Base-by-base conservation (phyloP, 2,888 invertebrate species). In the Drosophila melanosoma region DNA sequence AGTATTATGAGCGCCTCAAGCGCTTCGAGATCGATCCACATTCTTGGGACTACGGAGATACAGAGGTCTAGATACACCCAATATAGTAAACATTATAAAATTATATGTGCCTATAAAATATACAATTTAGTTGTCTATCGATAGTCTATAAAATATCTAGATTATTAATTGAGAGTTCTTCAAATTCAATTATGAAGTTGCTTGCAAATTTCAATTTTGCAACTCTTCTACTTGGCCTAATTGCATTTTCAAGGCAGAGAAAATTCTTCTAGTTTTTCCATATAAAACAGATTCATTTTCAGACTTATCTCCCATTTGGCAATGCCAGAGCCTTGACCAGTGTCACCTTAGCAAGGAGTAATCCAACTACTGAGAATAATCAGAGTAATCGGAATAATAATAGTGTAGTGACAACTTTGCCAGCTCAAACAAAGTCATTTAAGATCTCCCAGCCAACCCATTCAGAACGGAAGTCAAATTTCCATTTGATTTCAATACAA, bases 21-120 rank as follows among this genome's bases (percentile, higher is more conserved):
- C 81, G 79, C 0, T 83, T 67, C 32, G 82, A 83, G 35, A 98
- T 98, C 94, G 98, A 83, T 69, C 77, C 77, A 0, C 77, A 74
- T 12, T 52, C 35, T 20, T 76, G 64, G 69, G 76, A 80, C 10
- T 75, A 75, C 40, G 6, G n/a, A 6, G 8, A 52, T 2, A 10
- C 57, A 2, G 51, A 32, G 7, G 20, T 42, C 7, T 71, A 71
- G 57, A 36, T 3, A 40, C 26, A 5, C 8, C 0, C 38, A 23
- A 35, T 12, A 26, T 11, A 56, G 17, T 6, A 12, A 54, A 0
- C 20, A 20, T 45, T n/a, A 10, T 29, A 26, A 29, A 49, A 29
- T 49, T 49, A 5, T 3, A 3, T 15, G 29, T 42, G 10, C 8
- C 26, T 17, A 48, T 3, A 49, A 20, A 45, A 20, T 12, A 3